phyloP scores from a whole-genome alignment of 2,113 vertebrate genomes.

The Nettapus auritus region DNA sequence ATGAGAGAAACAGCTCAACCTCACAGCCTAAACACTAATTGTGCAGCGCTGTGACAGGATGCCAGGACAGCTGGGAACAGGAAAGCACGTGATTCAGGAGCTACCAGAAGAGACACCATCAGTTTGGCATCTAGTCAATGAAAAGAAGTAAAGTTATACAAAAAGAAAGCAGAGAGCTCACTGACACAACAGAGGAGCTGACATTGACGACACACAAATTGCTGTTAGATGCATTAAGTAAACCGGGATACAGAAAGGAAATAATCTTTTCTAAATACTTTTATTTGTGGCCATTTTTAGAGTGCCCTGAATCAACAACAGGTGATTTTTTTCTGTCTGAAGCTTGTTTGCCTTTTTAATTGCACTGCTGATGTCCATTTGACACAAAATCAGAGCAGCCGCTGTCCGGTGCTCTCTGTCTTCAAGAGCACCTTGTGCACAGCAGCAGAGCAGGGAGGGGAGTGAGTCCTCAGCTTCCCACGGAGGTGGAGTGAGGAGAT shows the following conservation, averaged over 20 bases:
- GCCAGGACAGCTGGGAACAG: neutral
- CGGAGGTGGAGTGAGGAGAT: neutral
- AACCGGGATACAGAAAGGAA: constrained; percentile 37
- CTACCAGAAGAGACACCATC: neutral
- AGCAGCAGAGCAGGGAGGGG: neutral
- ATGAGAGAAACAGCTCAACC: neutral
- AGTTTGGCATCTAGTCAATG: neutral
- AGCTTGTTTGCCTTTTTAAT: constrained; percentile 31
- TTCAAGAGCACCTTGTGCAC: neutral
- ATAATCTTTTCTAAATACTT: constrained; percentile 36
- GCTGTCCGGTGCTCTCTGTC: neutral
- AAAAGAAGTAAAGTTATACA: neutral
- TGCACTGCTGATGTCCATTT: constrained; percentile 4
- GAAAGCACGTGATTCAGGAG: neutral
- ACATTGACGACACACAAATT: neutral
- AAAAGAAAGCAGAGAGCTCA: neutral
- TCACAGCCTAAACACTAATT: neutral
- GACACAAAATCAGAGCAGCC: neutral
- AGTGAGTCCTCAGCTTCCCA: accelerated
- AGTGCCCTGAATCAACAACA: constrained; percentile 8
- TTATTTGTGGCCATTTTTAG: constrained; percentile 33
- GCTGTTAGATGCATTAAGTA: constrained; percentile 14
- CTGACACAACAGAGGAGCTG: constrained; percentile 1
- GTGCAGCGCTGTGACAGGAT: neutral
- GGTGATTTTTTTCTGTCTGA: constrained; percentile 33